phyloP scores from a whole-genome alignment of 1,140 invertebrate genomes.

The Drosophila biarmipes region DNA sequence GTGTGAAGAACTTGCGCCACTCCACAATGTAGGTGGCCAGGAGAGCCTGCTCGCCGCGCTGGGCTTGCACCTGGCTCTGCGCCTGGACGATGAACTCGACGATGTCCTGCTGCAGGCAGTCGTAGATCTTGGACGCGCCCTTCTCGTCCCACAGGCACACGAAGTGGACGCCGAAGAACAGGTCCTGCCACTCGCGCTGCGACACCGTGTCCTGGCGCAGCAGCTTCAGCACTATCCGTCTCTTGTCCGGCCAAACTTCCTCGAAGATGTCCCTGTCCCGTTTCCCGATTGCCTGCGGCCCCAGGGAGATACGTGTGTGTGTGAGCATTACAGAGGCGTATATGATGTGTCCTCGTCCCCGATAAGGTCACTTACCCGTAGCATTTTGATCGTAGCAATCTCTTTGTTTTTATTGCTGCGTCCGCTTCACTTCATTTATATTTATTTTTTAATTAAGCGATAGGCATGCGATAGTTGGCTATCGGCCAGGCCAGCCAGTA shows the following conservation, averaged over 20 bases:
- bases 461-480: conserved; percentile 26
- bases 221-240: conserved; percentile 94
- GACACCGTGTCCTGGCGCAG: conserved; percentile 96
- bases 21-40: conserved; percentile 98
- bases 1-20: conserved; percentile 99
- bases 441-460: conserved; percentile 47
- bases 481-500: conserved; percentile 8
- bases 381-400: conserved; percentile 58
- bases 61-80: conserved; percentile 94
- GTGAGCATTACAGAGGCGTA: neutral
- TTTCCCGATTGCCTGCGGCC: conserved; percentile 74
- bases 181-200: conserved; percentile 98
- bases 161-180: conserved; percentile 97
- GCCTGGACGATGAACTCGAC: conserved; percentile 97
- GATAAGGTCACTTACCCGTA: conserved; percentile 56
- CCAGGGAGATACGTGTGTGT: conserved; percentile 7
- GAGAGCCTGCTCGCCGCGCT: conserved; percentile 97
- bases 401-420: conserved; percentile 47
- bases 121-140: conserved; percentile 93
- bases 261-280: conserved; percentile 88
- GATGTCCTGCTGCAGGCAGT: conserved; percentile 96
- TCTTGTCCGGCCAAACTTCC: conserved; percentile 97
- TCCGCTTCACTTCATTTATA: conserved; percentile 50
- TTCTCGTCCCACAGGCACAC: conserved; percentile 99
- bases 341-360: conserved; percentile 6